phyloP scores from a whole-genome alignment of 2,113 vertebrate species.

The Acrocephalus kingi region DNA sequence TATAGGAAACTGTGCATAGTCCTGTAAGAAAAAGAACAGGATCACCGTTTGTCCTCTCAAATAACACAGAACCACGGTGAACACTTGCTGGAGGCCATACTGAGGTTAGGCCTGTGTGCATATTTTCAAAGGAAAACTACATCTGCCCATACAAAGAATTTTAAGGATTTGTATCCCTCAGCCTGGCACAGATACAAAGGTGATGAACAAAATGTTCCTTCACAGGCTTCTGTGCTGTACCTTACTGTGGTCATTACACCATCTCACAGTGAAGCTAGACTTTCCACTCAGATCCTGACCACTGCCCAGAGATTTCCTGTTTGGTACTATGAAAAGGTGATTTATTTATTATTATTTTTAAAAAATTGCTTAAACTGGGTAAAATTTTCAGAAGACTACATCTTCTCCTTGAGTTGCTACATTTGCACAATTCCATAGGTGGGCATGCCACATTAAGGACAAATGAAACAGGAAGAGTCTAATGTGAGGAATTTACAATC shows the following conservation, averaged over 20 bases:
- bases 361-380: not conserved
- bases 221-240: not conserved
- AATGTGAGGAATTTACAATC: conserved; percentile 21
- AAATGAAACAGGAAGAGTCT: conserved; percentile 27
- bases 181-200: not conserved
- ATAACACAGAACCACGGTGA: not conserved
- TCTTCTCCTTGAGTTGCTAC: not conserved
- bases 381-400: not conserved
- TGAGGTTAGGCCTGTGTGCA: not conserved
- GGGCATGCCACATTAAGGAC: not conserved
- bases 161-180: not conserved
- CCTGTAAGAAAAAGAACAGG: not conserved
- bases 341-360: not conserved
- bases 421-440: not conserved
- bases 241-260: not conserved
- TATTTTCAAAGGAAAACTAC: not conserved
- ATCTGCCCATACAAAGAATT: not conserved
- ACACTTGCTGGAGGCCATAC: not conserved
- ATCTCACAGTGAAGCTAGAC: not conserved
- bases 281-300: conserved; percentile 52
- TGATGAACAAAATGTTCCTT: conserved; percentile 6
- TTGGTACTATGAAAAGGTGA: conserved; percentile 38
- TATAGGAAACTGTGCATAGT: not conserved
- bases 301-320: conserved; percentile 40
- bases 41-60: not conserved